These are phyloP conservation scores for Semotilus atromaculatus DNA, from an alignment of 2,797 vertebrate species.

Conservation along the genomic window DNA sequence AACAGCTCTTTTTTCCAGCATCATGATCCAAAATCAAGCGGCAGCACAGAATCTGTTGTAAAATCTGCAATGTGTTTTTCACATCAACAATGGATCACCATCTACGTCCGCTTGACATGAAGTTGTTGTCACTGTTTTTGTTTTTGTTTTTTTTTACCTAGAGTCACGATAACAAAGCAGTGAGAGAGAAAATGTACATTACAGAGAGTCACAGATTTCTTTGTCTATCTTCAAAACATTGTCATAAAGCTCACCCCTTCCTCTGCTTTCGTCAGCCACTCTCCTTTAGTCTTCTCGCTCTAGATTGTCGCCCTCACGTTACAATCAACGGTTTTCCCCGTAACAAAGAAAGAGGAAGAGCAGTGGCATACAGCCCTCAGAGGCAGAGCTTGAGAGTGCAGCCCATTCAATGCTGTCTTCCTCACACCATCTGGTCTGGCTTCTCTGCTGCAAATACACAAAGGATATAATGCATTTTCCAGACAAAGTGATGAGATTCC, in stretches of 20 bases:
- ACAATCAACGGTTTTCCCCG: conserved; percentile 62
- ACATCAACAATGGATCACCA: conserved; percentile 8
- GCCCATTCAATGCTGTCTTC: conserved; percentile 61
- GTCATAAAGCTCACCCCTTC: conserved; percentile 64
- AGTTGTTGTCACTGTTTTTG: conserved; percentile 27
- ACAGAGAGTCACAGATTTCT: conserved; percentile 52
- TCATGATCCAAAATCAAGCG: not conserved
- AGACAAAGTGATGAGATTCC: conserved; percentile 37
- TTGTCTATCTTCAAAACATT: conserved; percentile 71
- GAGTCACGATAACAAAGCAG: conserved; percentile 32
- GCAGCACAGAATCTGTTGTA: not conserved
- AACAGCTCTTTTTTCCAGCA: conserved; percentile 24
- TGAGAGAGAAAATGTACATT: not conserved
- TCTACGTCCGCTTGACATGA: conserved; percentile 20
- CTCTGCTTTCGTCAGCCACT: conserved; percentile 37
- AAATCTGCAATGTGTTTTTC: not conserved
- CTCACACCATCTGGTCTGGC: conserved; percentile 59
- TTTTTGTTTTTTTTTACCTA: not conserved
- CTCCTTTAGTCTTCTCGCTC: conserved; percentile 42
- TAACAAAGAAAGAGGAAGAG: conserved; percentile 70
- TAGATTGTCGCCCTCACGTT: conserved; percentile 55
- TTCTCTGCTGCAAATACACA: conserved; percentile 34
- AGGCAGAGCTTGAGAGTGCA: conserved; percentile 41
- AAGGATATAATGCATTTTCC: conserved; percentile 33
- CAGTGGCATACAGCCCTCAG: conserved; percentile 64